Evolutionary conservation across 2,888 invertebrate species (phyloP), one percentile per base, ranked within the genome.

Genomic region (Andrena trimmerana): DNA sequence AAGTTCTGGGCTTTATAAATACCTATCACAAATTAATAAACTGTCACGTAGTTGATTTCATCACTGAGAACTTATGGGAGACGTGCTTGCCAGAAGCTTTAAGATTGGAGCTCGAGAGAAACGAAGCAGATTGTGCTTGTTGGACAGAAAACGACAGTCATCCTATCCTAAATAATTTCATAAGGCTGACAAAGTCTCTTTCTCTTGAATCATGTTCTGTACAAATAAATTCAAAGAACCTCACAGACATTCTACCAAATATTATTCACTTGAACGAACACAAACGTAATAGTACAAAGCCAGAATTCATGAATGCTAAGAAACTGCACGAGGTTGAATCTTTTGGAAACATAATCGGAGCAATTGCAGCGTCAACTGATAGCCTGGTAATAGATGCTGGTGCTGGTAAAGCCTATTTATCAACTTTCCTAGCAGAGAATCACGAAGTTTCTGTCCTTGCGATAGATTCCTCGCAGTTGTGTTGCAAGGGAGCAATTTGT

Each of bases 391-490:
- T 98, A 20, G 99, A 99, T 92, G 96, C 98, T 59, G 99, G 99
- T 0, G 98, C 98, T 90, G 99, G 99, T 0, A 97, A 97, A 92
- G 99, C 98, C 0, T 97, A 98, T 93, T 94, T 98, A 52, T 97
- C 97, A 0, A 90, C 90, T n/a, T 80, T 90, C 81, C 86, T 99
- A 66, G 96, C 97, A 0, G 94, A 97, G 4, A 96, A 96, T 80
- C 96, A 97, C 93, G 93, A 95, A 33, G 94, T 97, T 75, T 96
- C 96, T 54, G 97, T 98, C 31, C 94, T 99, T 16, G 98, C 98
- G 0, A 95, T 99, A 0, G 99, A 99, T 94, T 97, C 97, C 8
- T 96, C 97, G 27, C 92, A 94, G 10, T 92, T 93, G 0, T 98
- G 97, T 83, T 96, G 96, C 0, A 94, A 95, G 75, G 96, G 97